A percentile compares a stretch with the other conserved stretches of the same genome.
Evolutionary conservation across 1,140 invertebrate species (phyloP).

Genomic region (Dysdera silvatica): DNA sequence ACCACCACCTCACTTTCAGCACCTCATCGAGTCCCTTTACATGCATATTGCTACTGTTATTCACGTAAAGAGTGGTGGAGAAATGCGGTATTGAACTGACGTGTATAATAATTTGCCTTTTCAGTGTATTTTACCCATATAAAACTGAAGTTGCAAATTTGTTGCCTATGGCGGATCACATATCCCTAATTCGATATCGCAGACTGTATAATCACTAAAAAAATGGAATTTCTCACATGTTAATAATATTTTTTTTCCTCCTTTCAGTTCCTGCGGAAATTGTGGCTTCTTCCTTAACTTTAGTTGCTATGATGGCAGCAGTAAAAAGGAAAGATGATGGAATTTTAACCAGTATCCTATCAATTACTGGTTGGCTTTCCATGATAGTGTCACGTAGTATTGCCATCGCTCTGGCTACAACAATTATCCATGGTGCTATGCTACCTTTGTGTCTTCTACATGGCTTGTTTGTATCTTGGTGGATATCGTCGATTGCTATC

Average conservation of each 20-base stretch:
- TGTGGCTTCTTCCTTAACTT: conserved; percentile 30
- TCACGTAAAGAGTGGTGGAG: background rate
- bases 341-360: conserved; percentile 32
- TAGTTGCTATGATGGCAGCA: conserved; percentile 35
- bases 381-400: conserved; percentile 33
- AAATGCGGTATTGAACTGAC: background rate
- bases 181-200: background rate
- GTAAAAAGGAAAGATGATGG: conserved; percentile 35
- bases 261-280: conserved; percentile 32
- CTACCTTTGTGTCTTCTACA: conserved; percentile 30
- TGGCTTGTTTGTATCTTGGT: conserved; percentile 28
- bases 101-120: no score
- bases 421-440: conserved; percentile 27
- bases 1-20: no score
- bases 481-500: conserved; percentile 30
- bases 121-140: background rate
- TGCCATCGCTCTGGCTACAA: conserved; percentile 29
- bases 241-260: no score
- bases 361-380: conserved; percentile 33
- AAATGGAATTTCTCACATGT: background rate
- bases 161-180: background rate
- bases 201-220: background rate
- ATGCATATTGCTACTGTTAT: no score
- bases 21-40: no score
- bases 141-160: background rate